phyloP scores from a whole-genome alignment of 1,140 invertebrate species.

The Agrilus planipennis region DNA sequence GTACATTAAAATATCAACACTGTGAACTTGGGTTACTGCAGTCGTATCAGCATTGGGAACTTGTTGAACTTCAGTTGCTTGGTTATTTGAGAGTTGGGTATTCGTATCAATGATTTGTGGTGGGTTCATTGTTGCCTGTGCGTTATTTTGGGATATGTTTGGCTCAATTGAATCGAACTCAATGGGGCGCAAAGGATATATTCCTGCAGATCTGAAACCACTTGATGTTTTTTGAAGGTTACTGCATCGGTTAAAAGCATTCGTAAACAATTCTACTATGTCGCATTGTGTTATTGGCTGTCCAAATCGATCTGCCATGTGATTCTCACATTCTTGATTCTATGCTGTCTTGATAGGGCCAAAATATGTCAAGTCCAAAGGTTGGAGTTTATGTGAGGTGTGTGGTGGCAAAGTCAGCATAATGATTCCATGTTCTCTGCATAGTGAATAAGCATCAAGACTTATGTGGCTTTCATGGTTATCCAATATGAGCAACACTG shows the following conservation, averaged over 20 bases:
- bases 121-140: too few species aligned
- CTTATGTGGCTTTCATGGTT: neutral
- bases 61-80: too few species aligned
- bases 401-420: slow-evolving; percentile 2
- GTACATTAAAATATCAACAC: too few species aligned
- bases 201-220: slow-evolving; percentile 3
- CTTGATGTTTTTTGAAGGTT: neutral
- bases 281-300: neutral
- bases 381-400: slow-evolving; percentile 1
- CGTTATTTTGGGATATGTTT: too few species aligned
- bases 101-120: too few species aligned
- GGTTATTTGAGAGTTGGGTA: too few species aligned
- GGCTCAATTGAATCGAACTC: too few species aligned
- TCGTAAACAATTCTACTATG: neutral
- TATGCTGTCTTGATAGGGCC: slow-evolving; percentile 1
- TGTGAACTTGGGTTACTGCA: too few species aligned
- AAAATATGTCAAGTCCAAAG: neutral
- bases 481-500: slow-evolving; percentile 10
- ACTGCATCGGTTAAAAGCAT: neutral
- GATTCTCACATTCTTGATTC: slow-evolving; percentile 13
- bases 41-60: too few species aligned
- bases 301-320: slow-evolving; percentile 10
- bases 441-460: neutral
- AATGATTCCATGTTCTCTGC: slow-evolving; percentile 1
- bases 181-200: slow-evolving; percentile 4